Percentiles rank a stretch among this genome's conserved stretches.
phyloP scores from a whole-genome alignment of 2,113 vertebrate genomes.

The Peromyscus californicus region DNA sequence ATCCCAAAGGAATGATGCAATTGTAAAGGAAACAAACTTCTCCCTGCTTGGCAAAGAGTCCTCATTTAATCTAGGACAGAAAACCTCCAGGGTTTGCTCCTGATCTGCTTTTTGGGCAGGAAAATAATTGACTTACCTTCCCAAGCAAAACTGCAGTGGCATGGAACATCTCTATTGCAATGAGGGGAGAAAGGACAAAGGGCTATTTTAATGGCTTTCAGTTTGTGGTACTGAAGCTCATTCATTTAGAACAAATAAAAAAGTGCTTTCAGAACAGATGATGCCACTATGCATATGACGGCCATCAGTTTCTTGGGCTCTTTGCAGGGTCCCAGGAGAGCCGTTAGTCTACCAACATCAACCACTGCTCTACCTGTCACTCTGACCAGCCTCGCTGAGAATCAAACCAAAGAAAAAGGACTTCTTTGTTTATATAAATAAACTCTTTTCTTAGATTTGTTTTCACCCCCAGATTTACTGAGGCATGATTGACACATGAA shows the following conservation, averaged over 20 bases:
- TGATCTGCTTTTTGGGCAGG: conserved; percentile 46
- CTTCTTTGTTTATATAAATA: conserved; percentile 50
- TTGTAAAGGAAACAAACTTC: conserved; percentile 15
- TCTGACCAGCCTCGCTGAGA: not conserved
- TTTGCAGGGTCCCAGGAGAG: not conserved
- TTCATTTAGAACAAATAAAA: conserved; percentile 55
- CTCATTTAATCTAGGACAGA: conserved; percentile 52
- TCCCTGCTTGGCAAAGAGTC: not conserved
- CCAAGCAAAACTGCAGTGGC: conserved; percentile 40
- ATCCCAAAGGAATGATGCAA: no score
- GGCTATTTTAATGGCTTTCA: conserved; percentile 1
- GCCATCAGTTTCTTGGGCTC: not conserved
- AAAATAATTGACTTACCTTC: conserved; percentile 62
- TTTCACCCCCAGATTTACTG: not conserved
- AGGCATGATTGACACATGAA: conserved; percentile 22
- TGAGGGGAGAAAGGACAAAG: not conserved
- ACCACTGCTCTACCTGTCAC: not conserved
- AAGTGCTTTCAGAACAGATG: conserved; percentile 35
- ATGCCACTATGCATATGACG: not conserved
- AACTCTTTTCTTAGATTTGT: not conserved
- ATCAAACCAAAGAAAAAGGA: not conserved
- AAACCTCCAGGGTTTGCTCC: conserved; percentile 48
- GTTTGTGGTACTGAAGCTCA: conserved; percentile 24
- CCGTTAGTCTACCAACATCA: not conserved
- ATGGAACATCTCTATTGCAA: conserved; percentile 41